These are phyloP conservation scores for Rousettus madagascariensis DNA, from an alignment of 2,797 vertebrate species.

Conservation along the genomic window DNA sequence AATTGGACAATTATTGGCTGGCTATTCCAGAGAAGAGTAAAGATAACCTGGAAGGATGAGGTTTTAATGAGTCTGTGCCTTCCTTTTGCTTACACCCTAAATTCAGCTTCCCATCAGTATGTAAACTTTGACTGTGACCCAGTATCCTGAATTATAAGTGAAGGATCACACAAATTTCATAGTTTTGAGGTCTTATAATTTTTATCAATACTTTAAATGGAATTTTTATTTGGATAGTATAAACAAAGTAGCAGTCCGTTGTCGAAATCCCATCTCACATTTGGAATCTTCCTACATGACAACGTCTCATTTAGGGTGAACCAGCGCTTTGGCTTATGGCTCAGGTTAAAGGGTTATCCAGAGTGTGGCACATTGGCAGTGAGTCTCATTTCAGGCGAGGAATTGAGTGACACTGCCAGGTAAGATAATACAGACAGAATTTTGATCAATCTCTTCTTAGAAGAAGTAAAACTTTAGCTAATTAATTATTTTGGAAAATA, in stretches of 20 bases:
- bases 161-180: background rate
- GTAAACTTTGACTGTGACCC: background rate
- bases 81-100: background rate
- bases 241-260: background rate
- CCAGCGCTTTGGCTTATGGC: background rate
- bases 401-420: background rate
- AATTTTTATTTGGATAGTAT: constrained; percentile 30
- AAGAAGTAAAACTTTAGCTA: background rate
- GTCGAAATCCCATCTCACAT: constrained; percentile 1
- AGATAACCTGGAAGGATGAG: background rate
- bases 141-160: background rate
- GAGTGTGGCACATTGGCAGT: background rate
- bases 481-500: background rate
- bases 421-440: background rate
- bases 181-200: background rate
- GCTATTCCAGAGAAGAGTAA: background rate
- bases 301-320: background rate
- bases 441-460: background rate
- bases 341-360: background rate
- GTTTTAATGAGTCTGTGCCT: background rate
- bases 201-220: background rate
- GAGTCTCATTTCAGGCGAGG: background rate
- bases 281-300: background rate
- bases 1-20: background rate
- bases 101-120: background rate